Conservation (phyloP, 2,113 vertebrate species). For the Macaca nemestrina region DNA sequence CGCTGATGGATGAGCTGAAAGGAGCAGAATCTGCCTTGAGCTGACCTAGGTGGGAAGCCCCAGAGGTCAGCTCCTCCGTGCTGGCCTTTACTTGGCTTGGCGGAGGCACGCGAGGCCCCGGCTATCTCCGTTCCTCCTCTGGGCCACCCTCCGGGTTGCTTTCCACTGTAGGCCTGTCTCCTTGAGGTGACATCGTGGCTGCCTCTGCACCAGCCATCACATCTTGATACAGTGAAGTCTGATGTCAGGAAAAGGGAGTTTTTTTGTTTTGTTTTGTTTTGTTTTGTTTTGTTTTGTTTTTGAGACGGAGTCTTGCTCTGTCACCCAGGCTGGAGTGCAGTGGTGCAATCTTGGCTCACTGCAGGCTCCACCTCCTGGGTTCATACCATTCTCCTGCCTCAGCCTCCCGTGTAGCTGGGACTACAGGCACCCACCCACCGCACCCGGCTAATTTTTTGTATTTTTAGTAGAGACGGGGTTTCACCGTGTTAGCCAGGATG, state of each 20-base stretch:
- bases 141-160: background rate
- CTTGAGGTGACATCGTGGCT: background rate
- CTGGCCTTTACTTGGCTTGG: background rate
- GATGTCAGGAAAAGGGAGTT: background rate
- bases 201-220: background rate
- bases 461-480: too few relatives aligned
- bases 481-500: too few relatives aligned
- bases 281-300: too few relatives aligned
- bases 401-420: too few relatives aligned
- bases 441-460: too few relatives aligned
- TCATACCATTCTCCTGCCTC: too few relatives aligned
- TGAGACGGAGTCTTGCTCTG: too few relatives aligned
- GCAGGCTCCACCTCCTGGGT: too few relatives aligned
- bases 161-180: background rate
- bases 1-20: background rate
- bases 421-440: too few relatives aligned
- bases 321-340: too few relatives aligned
- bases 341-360: too few relatives aligned
- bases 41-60: background rate
- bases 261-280: background rate
- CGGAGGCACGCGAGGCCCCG: rapidly evolving
- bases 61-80: background rate
- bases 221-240: too few relatives aligned
- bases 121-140: background rate
- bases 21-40: background rate